Percentiles rank a stretch among this genome's conserved stretches.
These are phyloP conservation scores for Hylia prasina DNA, from an alignment of 2,113 vertebrate species.

Conservation along the genomic window DNA sequence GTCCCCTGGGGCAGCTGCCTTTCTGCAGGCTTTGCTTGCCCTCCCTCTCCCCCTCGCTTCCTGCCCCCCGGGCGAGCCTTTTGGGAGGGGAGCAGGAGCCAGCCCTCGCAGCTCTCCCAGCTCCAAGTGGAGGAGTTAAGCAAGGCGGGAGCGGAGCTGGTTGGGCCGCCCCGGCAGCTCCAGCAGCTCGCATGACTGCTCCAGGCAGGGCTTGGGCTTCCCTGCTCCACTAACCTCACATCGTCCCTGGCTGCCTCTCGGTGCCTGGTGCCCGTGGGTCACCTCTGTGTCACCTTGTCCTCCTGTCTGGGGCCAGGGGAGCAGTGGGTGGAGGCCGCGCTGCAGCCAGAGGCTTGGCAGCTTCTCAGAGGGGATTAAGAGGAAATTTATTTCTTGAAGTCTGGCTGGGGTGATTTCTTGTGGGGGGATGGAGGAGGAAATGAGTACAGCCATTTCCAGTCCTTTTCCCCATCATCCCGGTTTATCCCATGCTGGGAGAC, in stretches of 20 bases:
- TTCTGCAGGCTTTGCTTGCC: conserved; percentile 7
- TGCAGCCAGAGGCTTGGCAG: neutral
- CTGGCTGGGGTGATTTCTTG: conserved; percentile 4
- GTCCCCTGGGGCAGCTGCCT: neutral
- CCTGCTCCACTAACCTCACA: neutral
- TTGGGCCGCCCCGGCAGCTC: neutral
- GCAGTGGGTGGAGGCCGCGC: neutral
- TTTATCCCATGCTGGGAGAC: neutral
- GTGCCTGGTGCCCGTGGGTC: neutral
- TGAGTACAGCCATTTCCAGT: neutral
- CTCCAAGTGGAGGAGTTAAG: neutral
- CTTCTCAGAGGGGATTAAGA: neutral
- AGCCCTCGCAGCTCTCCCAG: neutral
- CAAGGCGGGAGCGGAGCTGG: neutral
- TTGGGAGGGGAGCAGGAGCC: neutral
- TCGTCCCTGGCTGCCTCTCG: neutral
- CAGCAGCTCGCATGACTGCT: neutral
- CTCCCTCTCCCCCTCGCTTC: neutral
- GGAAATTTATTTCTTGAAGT: neutral
- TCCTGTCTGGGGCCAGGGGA: neutral
- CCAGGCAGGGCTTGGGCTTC: neutral
- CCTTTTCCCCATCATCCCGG: neutral
- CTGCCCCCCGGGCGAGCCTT: neutral
- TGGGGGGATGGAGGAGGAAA: neutral
- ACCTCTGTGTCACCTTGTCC: conserved; percentile 26